Evolutionary conservation across 2,888 invertebrate genomes (phyloP), one percentile per base, ranked within the genome.

Genomic region (Drosophila testacea): DNA sequence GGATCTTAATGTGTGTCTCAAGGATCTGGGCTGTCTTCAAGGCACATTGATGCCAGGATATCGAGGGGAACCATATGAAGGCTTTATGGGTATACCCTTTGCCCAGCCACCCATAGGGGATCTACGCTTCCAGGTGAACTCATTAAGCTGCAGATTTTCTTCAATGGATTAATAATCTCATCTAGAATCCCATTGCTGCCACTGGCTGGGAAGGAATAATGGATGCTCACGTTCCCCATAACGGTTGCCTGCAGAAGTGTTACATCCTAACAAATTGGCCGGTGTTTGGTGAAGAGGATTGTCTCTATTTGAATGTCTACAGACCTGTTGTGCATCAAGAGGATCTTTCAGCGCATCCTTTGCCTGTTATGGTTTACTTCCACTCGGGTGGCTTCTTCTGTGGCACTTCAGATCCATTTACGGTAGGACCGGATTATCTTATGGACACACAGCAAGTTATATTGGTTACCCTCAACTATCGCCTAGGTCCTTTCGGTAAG

Each of bases 241-340:
- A 92, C 0, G 79, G 85, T 11, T 94, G 94, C 57, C 85, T 93
- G 16, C 94, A 94, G 78, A 93, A 93, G 74, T 92, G 93, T 74
- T 93, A 92, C 64, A 68, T 93, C 4, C 0, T 83, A 0, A 51
- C 69, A 1, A 10, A 34, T 0, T 48, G 65, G 39, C 81, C 82
- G 6, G 83, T 93, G 0, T 80, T 80, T 47, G 94, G 94, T 0
- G 84, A 88, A 10, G 94, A 94, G 79, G 93, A 94, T 77, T 94
- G 94, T 47, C 90, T 94, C 6, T 93, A 93, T 70, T 68, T 94
- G 32, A 94, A 94, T 77, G 90, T 94, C 1, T 94, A 93, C 78
- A 91, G 93, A 4, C 93, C 93, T 2, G 71, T 47, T 42, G 82
- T 83, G 63, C 39, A 32, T 0, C 11, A 11, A 7, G 32, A 50